A percentile compares a stretch with the other conserved stretches of the same genome.
Conservation (phyloP, 37 sponge, comb jelly and placozoan species). For the Geodia barretti region DNA sequence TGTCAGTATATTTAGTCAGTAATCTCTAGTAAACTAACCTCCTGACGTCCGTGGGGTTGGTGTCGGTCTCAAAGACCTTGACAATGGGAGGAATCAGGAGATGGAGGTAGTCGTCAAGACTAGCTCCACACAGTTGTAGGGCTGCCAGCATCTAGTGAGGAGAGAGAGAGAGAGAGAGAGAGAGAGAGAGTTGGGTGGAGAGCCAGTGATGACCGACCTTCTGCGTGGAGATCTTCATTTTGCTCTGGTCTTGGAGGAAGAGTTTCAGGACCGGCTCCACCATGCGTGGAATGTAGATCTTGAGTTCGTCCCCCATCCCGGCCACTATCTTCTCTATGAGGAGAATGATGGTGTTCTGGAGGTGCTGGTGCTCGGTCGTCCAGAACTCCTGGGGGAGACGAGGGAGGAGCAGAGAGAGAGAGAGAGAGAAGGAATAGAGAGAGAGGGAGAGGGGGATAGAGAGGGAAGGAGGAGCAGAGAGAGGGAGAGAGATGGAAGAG, state of each 20-base stretch:
- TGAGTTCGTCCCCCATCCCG: slow-evolving; percentile 91
- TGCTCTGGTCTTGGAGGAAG: slow-evolving; percentile 82
- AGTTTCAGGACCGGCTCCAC: slow-evolving; percentile 79
- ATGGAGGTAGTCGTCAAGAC: slow-evolving; percentile 94
- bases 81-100: slow-evolving; percentile 91
- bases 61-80: slow-evolving; percentile 64
- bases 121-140: slow-evolving; percentile 88
- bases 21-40: too few species aligned
- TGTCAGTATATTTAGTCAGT: too few species aligned
- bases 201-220: slow-evolving; percentile 51
- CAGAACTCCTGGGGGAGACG: slow-evolving; percentile 82
- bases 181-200: neutral
- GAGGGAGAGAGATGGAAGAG: neutral
- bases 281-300: slow-evolving; percentile 79
- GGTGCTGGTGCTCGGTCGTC: slow-evolving; percentile 58
- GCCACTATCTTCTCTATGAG: slow-evolving; percentile 82
- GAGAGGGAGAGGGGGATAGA: neutral
- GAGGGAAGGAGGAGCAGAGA: neutral
- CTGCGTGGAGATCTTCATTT: slow-evolving; percentile 70
- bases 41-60: slow-evolving; percentile 65
- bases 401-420: neutral
- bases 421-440: too few species aligned
- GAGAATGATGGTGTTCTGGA: slow-evolving; percentile 90
- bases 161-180: neutral
- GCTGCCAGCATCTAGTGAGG: slow-evolving; percentile 77